These are phyloP conservation scores for Trogon melanurus DNA, from an alignment of 2,113 vertebrate species.

Conservation along the genomic window DNA sequence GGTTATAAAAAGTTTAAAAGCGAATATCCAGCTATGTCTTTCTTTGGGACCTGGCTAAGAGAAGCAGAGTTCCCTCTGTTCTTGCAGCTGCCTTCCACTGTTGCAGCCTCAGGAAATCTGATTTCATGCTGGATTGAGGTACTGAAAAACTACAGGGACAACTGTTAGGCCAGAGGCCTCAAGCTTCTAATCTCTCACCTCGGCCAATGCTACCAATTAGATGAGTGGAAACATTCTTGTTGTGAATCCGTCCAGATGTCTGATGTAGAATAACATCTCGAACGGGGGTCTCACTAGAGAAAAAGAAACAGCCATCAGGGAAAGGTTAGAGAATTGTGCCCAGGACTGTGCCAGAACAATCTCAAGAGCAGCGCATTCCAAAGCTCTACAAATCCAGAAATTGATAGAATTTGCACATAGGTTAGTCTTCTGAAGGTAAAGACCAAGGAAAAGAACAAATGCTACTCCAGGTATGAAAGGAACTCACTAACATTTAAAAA, in stretches of 20 bases:
- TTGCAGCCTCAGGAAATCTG: not conserved
- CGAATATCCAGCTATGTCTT: not conserved
- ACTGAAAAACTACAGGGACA: not conserved
- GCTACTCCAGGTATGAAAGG: not conserved
- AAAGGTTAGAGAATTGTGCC: not conserved
- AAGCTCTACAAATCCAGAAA: not conserved
- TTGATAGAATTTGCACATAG: not conserved
- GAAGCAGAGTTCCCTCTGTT: not conserved
- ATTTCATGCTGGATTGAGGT: not conserved
- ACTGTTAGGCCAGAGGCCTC: not conserved
- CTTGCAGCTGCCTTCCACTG: not conserved
- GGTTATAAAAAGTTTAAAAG: not conserved
- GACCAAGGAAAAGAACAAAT: not conserved
- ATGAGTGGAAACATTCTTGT: slow-evolving; percentile 98
- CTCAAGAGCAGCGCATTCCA: not conserved
- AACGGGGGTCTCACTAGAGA: slow-evolving; percentile 79
- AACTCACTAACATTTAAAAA: not conserved
- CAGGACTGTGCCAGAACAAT: not conserved
- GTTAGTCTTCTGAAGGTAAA: not conserved
- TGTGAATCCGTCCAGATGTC: slow-evolving; percentile 95
- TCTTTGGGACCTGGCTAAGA: not conserved
- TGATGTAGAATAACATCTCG: slow-evolving; percentile 90
- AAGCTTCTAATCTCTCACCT: slow-evolving; percentile 58
- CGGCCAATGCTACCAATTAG: slow-evolving; percentile 92
- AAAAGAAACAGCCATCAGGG: not conserved